These are phyloP conservation scores for Ameiurus melas DNA, from an alignment of 2,113 vertebrate species.

Conservation along the genomic window DNA sequence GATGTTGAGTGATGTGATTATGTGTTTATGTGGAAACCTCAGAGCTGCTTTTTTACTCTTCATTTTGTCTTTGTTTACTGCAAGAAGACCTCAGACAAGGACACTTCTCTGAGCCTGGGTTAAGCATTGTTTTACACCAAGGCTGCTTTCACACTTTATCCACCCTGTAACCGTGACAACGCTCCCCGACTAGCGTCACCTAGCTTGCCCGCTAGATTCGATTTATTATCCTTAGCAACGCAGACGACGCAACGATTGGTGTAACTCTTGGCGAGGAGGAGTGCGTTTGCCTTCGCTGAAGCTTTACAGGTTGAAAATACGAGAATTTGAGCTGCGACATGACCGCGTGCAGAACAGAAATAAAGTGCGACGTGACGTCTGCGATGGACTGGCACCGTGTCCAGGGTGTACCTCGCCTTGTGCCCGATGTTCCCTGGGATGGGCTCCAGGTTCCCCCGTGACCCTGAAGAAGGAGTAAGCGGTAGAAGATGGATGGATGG, in stretches of 20 bases:
- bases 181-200: neutral
- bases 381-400: too few species aligned
- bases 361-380: neutral
- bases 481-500: too few species aligned
- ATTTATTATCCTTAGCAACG: neutral
- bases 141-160: conserved; percentile 14
- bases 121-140: neutral
- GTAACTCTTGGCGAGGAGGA: neutral
- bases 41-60: conserved; percentile 48
- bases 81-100: neutral
- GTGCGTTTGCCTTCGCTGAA: neutral
- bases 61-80: conserved; percentile 30
- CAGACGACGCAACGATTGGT: neutral
- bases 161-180: conserved; percentile 8
- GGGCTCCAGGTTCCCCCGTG: too few species aligned
- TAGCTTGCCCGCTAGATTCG: neutral
- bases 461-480: too few species aligned
- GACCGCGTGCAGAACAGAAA: neutral
- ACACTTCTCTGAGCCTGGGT: neutral
- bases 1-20: conserved; percentile 49
- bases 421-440: too few species aligned
- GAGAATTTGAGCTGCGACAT: neutral
- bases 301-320: neutral
- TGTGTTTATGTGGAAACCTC: conserved; percentile 45
- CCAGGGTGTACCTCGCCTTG: too few species aligned